Evolutionary conservation across 2,113 vertebrate species (phyloP), one percentile per base, ranked within the genome.

Genomic region (Mastomys coucha): DNA sequence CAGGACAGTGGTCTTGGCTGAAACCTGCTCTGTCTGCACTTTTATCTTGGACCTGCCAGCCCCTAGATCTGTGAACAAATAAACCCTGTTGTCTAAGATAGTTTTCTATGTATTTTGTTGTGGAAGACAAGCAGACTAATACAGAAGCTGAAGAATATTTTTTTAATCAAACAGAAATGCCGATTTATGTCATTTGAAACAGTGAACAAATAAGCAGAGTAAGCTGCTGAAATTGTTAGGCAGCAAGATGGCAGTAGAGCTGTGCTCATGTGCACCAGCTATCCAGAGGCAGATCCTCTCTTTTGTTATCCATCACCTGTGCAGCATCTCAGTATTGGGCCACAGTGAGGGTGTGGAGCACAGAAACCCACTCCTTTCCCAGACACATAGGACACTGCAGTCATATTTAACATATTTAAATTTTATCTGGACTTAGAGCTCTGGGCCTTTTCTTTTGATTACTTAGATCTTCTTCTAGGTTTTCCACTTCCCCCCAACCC

Each of bases 201-300:
- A 78, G 33, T n/a, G 73, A 94, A 86, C 33, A 20, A 96, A 73
- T 69, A 33, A 60, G 22, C 92, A 51, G 60, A 93, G 93, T 36
- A 89, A 92, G 22, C 36, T 95, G 75, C 53, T 51, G 67, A 95
- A 87, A 95, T 31, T 67, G 72, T 75, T 65, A 72, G 0, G 51
- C 22, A 24, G 60, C 86, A 88, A 93, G 88, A n/a, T 67, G 56
- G 69, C 2, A 42, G n/a, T 2, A 26, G 12, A 51, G 24, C 26
- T 80, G 36, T 91, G 81, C 1, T 80, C n/a, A 22, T 22, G 86
- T 65, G 69, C 20, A 69, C 33, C 51, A 39, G n/a, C 82, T 53
- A 39, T 28, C 58, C 13, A 24, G 7, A 28, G 56, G 69, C 51
- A 76, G 88, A 39, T 26, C 58, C 89, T 65, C 6, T 5, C 60